phyloP scores from a whole-genome alignment of 2,797 vertebrate genomes.

The Meriones psammophilus region DNA sequence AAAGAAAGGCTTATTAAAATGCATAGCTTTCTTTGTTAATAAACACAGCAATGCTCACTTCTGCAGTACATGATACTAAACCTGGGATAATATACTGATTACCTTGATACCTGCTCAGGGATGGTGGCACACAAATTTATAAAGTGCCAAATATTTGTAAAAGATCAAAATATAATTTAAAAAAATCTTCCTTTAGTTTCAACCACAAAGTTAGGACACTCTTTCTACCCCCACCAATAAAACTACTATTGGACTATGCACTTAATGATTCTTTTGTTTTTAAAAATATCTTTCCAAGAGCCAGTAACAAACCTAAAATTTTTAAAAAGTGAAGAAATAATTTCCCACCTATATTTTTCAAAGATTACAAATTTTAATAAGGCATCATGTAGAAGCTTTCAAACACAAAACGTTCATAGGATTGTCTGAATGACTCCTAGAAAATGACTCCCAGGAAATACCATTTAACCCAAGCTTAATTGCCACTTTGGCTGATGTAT shows the following conservation, averaged over 20 bases:
- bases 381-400: not conserved
- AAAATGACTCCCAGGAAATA: not conserved
- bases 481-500: not conserved
- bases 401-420: not conserved
- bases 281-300: not conserved
- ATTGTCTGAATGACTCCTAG: not conserved
- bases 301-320: not conserved
- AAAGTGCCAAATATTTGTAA: no score
- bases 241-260: not conserved
- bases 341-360: not conserved
- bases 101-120: not conserved
- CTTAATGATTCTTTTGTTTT: not conserved
- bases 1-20: not conserved
- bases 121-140: not conserved
- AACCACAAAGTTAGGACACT: not conserved
- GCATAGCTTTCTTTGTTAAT: not conserved
- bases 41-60: not conserved
- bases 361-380: not conserved
- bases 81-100: not conserved
- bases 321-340: not conserved
- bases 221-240: not conserved
- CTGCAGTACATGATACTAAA: not conserved
- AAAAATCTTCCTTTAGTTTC: not conserved
- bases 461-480: not conserved
- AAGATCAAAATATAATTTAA: not conserved